Conservation (phyloP, 53 echinoderm and acorn worm genomes). For the Paracentrotus lividus region DNA sequence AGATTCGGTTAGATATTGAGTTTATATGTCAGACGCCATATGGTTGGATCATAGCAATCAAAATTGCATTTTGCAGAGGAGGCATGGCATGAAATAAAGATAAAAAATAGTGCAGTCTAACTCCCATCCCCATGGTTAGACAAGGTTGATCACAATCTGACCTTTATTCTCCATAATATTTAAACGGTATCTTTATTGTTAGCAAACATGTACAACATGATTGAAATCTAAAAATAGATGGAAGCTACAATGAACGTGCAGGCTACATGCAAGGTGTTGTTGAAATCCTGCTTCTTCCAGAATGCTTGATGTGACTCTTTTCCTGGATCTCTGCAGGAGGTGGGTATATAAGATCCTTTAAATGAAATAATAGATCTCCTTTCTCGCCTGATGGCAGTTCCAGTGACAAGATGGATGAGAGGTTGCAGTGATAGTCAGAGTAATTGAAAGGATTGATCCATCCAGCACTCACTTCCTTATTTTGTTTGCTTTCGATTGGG, state of each 20-base stretch:
- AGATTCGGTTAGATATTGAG: slow-evolving; percentile 14
- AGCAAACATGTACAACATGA: not conserved
- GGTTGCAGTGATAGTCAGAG: slow-evolving; percentile 62
- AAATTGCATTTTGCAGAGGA: slow-evolving; percentile 7
- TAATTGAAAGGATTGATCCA: slow-evolving; percentile 57
- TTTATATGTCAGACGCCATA: slow-evolving; percentile 29
- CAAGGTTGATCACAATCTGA: not conserved
- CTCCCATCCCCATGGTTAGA: not conserved
- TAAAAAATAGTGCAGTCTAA: slow-evolving; percentile 24
- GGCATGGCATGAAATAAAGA: slow-evolving; percentile 5
- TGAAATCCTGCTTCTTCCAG: not conserved
- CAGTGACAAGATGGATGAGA: slow-evolving; percentile 66
- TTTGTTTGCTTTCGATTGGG: slow-evolving; percentile 51
- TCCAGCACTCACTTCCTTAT: slow-evolving; percentile 48
- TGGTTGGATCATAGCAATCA: not conserved
- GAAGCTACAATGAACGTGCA: not conserved
- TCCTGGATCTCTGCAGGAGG: not conserved
- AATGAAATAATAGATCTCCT: slow-evolving; percentile 34
- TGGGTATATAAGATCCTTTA: not conserved
- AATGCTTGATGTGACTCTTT: not conserved
- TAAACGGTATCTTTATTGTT: not conserved
- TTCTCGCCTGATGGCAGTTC: slow-evolving; percentile 39
- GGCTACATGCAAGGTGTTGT: not conserved
- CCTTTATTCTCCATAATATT: not conserved
- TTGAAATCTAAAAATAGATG: not conserved